Conservation (phyloP, 2,113 vertebrate genomes). For the Ivindomyrus marchei region DNA sequence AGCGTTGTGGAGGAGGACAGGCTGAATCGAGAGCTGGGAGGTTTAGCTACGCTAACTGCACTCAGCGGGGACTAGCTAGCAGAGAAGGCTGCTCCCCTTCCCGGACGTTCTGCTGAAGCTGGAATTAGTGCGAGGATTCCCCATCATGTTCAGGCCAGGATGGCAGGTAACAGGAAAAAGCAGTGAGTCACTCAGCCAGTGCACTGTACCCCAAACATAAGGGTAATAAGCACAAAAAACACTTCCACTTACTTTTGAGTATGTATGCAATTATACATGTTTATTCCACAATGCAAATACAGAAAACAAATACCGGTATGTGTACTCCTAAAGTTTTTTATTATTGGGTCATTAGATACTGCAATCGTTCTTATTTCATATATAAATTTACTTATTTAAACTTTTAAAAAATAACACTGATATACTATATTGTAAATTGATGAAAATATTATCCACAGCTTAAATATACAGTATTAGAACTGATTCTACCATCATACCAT, state of each 20-base stretch:
- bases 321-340: neutral
- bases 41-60: neutral
- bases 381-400: neutral
- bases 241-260: neutral
- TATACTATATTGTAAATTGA: neutral
- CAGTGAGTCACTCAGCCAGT: neutral
- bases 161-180: neutral
- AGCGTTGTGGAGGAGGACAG: neutral
- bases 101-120: neutral
- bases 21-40: neutral
- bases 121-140: neutral
- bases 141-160: neutral
- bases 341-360: neutral
- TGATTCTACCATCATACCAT: neutral
- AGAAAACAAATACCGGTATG: neutral
- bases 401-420: neutral
- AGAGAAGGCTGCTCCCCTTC: neutral
- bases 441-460: neutral
- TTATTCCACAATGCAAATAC: neutral
- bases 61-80: neutral
- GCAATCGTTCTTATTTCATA: neutral
- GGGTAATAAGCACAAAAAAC: neutral
- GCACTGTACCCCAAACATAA: neutral
- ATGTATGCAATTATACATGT: neutral
- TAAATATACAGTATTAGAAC: neutral